Base-by-base conservation (phyloP, 2,797 vertebrate species). In the Cossypha dichroa region DNA sequence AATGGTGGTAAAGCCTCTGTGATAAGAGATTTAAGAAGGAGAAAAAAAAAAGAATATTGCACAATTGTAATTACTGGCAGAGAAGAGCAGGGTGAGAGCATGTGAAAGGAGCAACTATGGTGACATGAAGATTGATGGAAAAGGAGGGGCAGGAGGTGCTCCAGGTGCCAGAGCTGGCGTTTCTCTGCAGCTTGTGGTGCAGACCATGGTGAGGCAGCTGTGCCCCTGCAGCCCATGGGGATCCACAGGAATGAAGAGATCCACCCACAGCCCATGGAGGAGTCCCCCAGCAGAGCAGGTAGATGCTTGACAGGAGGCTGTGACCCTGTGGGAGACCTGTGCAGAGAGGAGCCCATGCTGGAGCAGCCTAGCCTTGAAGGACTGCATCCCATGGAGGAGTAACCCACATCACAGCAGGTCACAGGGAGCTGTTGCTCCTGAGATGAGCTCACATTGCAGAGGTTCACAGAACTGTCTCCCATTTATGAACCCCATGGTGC, bases 401-500 rank as follows among this genome's bases (percentile, higher is more conserved):
- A 14, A 11, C 11, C 41, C 18, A 3, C 1, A 2, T 19, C 10
- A 6, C 33, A 59, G 28, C 38, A 45, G 28, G 11, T 28, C 28
- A 21, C n/a, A 23, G 46, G 33, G 19, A 38, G 13, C 19, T 60
- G 28, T 1, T 25, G 13, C 15, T 36, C 0, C 0, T 46, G 62
- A 45, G 62, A 25, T 52, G 23, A 10, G 11, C 9, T 76, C 33
- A 16, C 1, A 0, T 0, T 68, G 33, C 11, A 52, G 12, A 38
- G 25, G 28, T 33, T 59, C 10, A 29, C 4, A 6, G 19, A 68
- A 3, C 28, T 20, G 16, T 29, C 13, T n/a, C 12, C 52, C 10
- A 5, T 38, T 45, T 15, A 51, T n/a, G 18, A 9, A 20, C 28
- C 28, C 23, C 7, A 6, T 2, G 2, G 13, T 23, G 19, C 38